Evolutionary conservation across 2,888 invertebrate genomes (phyloP), one percentile per base, ranked within the genome.

Genomic region (Agrochola macilenta): DNA sequence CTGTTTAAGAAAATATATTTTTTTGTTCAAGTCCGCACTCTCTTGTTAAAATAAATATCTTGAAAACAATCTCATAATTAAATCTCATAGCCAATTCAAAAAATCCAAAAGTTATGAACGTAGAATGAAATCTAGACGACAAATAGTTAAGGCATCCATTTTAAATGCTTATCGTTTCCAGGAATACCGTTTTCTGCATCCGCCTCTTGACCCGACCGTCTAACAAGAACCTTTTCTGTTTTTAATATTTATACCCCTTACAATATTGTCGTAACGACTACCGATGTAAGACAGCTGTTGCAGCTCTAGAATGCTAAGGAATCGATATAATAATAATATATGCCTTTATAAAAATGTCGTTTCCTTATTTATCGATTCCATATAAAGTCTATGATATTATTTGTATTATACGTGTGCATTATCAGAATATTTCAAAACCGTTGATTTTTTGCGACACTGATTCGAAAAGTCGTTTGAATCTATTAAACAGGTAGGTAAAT

Each of bases 181-280:
- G 14, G 8, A 35, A 57, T 70, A 57, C n/a, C 20, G 11, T 65
- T 58, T 52, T 58, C 43, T 58, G 57, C 72, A 71, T 64, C 17
- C 5, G 3, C 20, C 5, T 1, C 69, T 61, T 23, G 54, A 49
- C 23, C n/a, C 30, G 17, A 43, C 23, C 43, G 9, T 54, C 2
- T 46, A 54, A 52, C 35, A 39, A n/a, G 46, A 49, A 20, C 1
- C 46, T 35, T 77, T 77, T 35, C n/a, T 43, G 5, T 57, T n/a
- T n/a, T n/a, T n/a, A n/a, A n/a, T n/a, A n/a, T 57, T 52, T 71
- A 23, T 26, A 57, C 14, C 8, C 39, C 63, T n/a, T 39, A 7
- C 26, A 35, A 60, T 60, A 78, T 68, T 17, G 4, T 52, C n/a
- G 14, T 39, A 60, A 68, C 52, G 43, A 68, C 35, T 61, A 20